phyloP scores from a whole-genome alignment of 2,888 invertebrate species.

The Camponotus fellah region DNA sequence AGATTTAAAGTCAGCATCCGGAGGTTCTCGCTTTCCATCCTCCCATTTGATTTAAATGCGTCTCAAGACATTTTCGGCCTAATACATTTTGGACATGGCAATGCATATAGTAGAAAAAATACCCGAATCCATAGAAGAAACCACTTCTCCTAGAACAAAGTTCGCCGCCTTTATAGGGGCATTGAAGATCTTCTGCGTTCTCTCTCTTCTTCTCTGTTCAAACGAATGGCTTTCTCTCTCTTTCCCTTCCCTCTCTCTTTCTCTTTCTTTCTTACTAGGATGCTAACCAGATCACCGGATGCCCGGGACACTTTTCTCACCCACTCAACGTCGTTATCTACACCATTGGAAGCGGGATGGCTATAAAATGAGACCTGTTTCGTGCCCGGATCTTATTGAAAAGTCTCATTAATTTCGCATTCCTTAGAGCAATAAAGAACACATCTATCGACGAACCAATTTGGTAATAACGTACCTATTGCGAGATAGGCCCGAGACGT shows the following conservation, averaged over 20 bases:
- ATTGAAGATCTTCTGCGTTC: slow-evolving; percentile 22
- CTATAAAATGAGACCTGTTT: slow-evolving; percentile 64
- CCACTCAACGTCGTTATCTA: slow-evolving; percentile 76
- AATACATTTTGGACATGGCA: slow-evolving; percentile 68
- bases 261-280: slow-evolving; percentile 66
- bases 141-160: slow-evolving; percentile 69
- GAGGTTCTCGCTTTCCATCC: neutral
- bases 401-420: slow-evolving; percentile 66
- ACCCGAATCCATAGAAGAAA: slow-evolving; percentile 50
- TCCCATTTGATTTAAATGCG: slow-evolving; percentile 72
- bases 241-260: neutral
- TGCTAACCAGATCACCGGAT: slow-evolving; percentile 85
- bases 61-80: slow-evolving; percentile 77
- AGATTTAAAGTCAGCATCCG: slow-evolving; percentile 45
- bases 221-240: slow-evolving; percentile 1
- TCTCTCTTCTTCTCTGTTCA: slow-evolving; percentile 12
- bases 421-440: slow-evolving; percentile 47
- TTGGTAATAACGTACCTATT: slow-evolving; percentile 22
- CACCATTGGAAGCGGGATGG: slow-evolving; percentile 41
- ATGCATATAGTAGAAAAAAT: neutral
- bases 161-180: slow-evolving; percentile 64
- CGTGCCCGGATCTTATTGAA: slow-evolving; percentile 62
- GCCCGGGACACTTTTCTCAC: slow-evolving; percentile 82
- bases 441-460: slow-evolving; percentile 26
- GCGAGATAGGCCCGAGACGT: slow-evolving; percentile 4